Evolutionary conservation across 2,888 invertebrate species (phyloP).

Genomic region (Drosophila anomalata): DNA sequence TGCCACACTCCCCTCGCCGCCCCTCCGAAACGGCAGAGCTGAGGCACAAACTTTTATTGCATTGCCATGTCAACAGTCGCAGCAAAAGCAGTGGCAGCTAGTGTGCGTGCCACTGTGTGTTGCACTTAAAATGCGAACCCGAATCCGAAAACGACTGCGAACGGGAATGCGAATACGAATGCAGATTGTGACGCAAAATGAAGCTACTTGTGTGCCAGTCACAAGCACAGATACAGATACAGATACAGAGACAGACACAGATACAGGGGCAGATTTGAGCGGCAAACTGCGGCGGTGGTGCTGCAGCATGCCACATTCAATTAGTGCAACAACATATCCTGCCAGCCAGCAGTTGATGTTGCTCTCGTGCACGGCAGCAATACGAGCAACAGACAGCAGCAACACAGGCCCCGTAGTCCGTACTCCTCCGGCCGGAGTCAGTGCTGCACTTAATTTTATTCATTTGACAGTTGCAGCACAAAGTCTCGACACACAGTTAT

Average conservation of each 20-base stretch:
- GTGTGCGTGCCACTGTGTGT: slow-evolving; percentile 61
- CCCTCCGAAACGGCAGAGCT: slow-evolving; percentile 59
- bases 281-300: slow-evolving; percentile 30
- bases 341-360: slow-evolving; percentile 64
- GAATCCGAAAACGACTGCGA: slow-evolving; percentile 53
- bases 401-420: slow-evolving; percentile 34
- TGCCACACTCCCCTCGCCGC: neutral
- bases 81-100: slow-evolving; percentile 64
- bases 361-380: slow-evolving; percentile 37
- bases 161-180: slow-evolving; percentile 63
- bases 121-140: slow-evolving; percentile 77
- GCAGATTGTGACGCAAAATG: slow-evolving; percentile 74
- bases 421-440: slow-evolving; percentile 47
- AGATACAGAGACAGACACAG: slow-evolving; percentile 25
- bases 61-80: slow-evolving; percentile 79
- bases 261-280: slow-evolving; percentile 1
- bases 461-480: slow-evolving; percentile 78
- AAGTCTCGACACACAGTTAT: slow-evolving; percentile 58
- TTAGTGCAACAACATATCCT: slow-evolving; percentile 81
- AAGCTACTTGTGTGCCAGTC: slow-evolving; percentile 74
- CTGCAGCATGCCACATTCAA: slow-evolving; percentile 78
- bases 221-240: slow-evolving; percentile 32
- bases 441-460: slow-evolving; percentile 80
- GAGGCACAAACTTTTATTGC: slow-evolving; percentile 74
- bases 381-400: slow-evolving; percentile 43